Evolutionary conservation across 2,113 vertebrate species (phyloP), one percentile per base, ranked within the genome.

Genomic region (Nannobrachium achirus): DNA sequence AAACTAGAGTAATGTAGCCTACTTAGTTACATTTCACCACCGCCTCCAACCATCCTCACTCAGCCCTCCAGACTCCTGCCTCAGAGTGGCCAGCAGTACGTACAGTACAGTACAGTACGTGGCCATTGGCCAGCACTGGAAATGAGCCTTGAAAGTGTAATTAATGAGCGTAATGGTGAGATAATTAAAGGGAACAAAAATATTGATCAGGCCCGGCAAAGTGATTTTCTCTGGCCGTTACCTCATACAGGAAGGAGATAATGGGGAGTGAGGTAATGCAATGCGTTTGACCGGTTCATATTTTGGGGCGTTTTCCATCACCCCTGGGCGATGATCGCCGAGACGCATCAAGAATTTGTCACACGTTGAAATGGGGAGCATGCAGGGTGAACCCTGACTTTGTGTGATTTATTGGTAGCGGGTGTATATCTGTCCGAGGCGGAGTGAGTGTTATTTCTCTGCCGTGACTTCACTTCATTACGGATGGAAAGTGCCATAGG

Each of bases 101-200:
- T 33, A 33, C 25, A 5, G 1, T 33, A 2, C 25, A 5, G 25
- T 33, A 33, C 25, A 5, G 1, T 33, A 2, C 25, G 25, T 33
- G 25, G 25, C 25, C 25, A 33, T 33, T 33, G 65, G 72, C 76
- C 83, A 69, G 57, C 44, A 39, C 72, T 82, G 85, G 86, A 90
- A 89, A 89, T 85, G 80, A 91, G 87, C 87, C 89, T 88, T 87
- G 86, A 88, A 88, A 86, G 84, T 83, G 81, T 80, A 88, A 91
- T 88, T 88, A 89, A 90, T 85, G 87, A 85, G 80, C 18, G 40
- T 80, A 58, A 74, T 62, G 75, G 76, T 84, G 80, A 89, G 88
- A 91, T 90, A 88, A 91, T 92, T 87, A 85, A 77, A 76, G 68
- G 25, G 74, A 79, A 82, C 73, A 81, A 84, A 90, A 89, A 83